These are phyloP conservation scores for Crypturellus tataupa DNA, from an alignment of 2,797 vertebrate genomes.

Conservation along the genomic window DNA sequence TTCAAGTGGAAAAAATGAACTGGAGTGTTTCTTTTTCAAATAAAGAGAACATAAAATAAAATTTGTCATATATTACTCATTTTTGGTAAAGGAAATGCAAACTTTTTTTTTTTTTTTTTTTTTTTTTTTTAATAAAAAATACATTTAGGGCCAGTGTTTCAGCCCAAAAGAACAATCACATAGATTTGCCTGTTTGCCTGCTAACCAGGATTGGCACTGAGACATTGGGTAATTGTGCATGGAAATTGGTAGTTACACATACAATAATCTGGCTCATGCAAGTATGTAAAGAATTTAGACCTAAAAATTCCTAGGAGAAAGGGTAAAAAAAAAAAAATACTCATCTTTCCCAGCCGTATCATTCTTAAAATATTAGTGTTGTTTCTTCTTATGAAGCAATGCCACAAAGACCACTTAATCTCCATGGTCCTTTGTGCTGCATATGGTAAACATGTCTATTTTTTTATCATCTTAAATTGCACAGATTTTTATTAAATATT, in stretches of 20 bases:
- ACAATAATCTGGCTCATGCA: not conserved
- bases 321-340: not conserved
- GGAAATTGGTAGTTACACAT: not conserved
- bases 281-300: not conserved
- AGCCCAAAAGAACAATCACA: not conserved
- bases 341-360: not conserved
- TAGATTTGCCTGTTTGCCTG: not conserved
- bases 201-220: not conserved
- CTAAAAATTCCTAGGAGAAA: not conserved
- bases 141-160: constrained; percentile 20
- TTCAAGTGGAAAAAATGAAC: not conserved
- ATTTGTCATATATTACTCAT: not conserved
- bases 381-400: not conserved
- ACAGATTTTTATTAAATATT: not conserved
- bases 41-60: not conserved
- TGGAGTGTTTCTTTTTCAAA: not conserved
- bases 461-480: not conserved
- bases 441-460: not conserved
- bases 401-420: not conserved
- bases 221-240: not conserved
- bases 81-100: not conserved
- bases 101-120: not conserved
- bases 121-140: too few species aligned
- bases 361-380: not conserved
- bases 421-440: fast-evolving